Conservation (phyloP, 1,140 invertebrate genomes). For the Cydia fagiglandana region DNA sequence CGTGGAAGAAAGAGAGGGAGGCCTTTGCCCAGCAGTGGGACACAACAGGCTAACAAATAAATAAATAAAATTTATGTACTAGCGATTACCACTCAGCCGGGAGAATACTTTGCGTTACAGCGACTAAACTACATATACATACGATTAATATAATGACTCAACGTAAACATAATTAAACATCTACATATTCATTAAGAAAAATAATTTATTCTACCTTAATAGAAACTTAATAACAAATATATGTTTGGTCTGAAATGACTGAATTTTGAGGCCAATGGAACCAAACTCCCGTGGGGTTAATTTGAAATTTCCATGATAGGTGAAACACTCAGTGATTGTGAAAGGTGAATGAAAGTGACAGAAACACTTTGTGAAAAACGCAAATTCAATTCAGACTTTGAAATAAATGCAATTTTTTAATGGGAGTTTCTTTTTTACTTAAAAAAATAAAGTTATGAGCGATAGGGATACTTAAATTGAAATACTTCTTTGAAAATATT, state of each 20-base stretch:
- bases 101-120: conserved; percentile 25
- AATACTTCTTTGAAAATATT: conserved; percentile 4
- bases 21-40: too few relatives aligned
- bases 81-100: conserved; percentile 15
- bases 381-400: conserved; percentile 17
- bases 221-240: conserved; percentile 20
- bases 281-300: conserved; percentile 23
- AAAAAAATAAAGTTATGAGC: conserved; percentile 23
- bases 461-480: conserved; percentile 1
- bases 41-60: too few relatives aligned
- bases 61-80: not conserved
- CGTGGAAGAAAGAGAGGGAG: too few relatives aligned
- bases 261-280: conserved; percentile 33
- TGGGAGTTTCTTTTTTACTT: conserved; percentile 16
- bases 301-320: conserved; percentile 12
- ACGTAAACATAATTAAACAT: conserved; percentile 44
- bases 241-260: conserved; percentile 37
- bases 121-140: conserved; percentile 42
- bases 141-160: conserved; percentile 60
- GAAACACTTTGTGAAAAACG: conserved; percentile 22
- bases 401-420: conserved; percentile 19
- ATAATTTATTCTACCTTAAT: conserved; percentile 29
- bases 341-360: conserved; percentile 17
- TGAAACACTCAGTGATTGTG: conserved; percentile 22
- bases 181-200: conserved; percentile 34